Evolutionary conservation across 2,113 vertebrate genomes (phyloP).

Genomic region (Saguinus midas): DNA sequence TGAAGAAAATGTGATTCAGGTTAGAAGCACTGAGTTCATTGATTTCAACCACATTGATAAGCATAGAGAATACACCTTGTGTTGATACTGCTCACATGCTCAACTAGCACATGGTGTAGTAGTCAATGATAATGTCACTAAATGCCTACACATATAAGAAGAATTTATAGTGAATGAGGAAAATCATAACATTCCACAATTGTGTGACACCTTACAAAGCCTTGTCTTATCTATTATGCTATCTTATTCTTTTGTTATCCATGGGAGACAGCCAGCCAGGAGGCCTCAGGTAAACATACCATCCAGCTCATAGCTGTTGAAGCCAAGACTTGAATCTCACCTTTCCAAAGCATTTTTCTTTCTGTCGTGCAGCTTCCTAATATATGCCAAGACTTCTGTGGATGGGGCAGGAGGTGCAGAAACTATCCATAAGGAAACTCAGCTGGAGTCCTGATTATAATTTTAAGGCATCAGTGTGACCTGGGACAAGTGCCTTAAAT

Average conservation of each 20-base stretch:
- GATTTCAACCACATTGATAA: background rate
- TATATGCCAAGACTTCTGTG: background rate
- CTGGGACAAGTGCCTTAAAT: background rate
- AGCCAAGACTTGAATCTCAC: background rate
- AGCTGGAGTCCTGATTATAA: background rate
- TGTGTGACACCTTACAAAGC: background rate
- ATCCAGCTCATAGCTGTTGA: background rate
- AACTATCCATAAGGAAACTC: background rate
- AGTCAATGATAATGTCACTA: background rate
- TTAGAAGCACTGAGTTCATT: background rate
- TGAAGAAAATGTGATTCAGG: background rate
- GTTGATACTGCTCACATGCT: background rate
- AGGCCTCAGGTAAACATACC: background rate
- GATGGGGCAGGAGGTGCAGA: background rate
- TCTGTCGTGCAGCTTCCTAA: background rate
- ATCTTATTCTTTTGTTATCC: background rate
- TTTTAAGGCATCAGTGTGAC: background rate
- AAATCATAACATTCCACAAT: background rate
- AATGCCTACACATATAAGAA: background rate
- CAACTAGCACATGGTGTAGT: fast-evolving
- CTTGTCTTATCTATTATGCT: background rate
- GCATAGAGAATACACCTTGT: fast-evolving
- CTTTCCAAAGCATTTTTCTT: background rate
- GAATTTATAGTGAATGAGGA: background rate
- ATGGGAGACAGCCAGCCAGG: background rate